A percentile compares a stretch with the other conserved stretches of the same genome.
Conservation (phyloP, 2,888 invertebrate genomes). For the Cosmia pyralina region DNA sequence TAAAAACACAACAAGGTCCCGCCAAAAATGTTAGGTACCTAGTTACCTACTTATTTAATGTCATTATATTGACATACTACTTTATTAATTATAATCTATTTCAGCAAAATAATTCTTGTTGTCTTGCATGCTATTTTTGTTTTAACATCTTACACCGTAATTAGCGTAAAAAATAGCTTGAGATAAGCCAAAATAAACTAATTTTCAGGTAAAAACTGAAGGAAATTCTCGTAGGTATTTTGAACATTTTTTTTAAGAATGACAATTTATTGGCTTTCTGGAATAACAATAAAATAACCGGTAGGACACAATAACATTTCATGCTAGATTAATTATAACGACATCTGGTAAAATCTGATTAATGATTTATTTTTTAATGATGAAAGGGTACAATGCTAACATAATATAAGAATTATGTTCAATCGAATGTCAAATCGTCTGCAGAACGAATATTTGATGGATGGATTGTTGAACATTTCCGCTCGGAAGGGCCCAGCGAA, state of each 20-base stretch:
- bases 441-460: conserved; percentile 86
- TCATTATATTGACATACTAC: background rate
- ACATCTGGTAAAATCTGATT: conserved; percentile 69
- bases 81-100: background rate
- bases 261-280: background rate
- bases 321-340: conserved; percentile 63
- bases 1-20: conserved; percentile 6
- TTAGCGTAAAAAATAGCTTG: background rate
- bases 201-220: conserved; percentile 5
- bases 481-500: conserved; percentile 76
- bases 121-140: background rate
- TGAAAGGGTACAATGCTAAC: conserved; percentile 65
- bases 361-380: conserved; percentile 70
- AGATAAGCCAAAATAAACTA: background rate
- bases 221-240: background rate
- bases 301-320: conserved; percentile 60
- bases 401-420: conserved; percentile 63
- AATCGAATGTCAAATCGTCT: conserved; percentile 70
- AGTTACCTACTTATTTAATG: too few species aligned
- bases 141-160: background rate
- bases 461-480: conserved; percentile 79
- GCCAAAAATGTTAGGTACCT: background rate
- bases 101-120: conserved; percentile 7
- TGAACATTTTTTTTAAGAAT: background rate
- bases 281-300: conserved; percentile 28